Percentiles rank a stretch among this genome's conserved stretches.
phyloP scores from a whole-genome alignment of 2,888 invertebrate species.

The Pherbina coryleti region DNA sequence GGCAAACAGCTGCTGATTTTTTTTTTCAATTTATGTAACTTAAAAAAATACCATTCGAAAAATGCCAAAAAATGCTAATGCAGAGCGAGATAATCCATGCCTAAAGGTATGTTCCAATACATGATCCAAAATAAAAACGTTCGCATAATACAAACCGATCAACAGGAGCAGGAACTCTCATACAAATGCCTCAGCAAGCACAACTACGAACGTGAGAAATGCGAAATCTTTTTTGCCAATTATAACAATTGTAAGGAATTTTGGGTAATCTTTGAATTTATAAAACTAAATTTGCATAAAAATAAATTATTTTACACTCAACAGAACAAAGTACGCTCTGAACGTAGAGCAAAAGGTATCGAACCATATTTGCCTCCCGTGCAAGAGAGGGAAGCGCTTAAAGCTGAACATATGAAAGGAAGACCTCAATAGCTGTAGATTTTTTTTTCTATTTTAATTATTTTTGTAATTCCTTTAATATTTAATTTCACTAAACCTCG shows the following conservation, averaged over 20 bases:
- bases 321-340: conserved; percentile 74
- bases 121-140: background rate
- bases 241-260: conserved; percentile 84
- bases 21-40: background rate
- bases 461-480: background rate
- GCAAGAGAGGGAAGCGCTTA: conserved; percentile 78
- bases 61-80: conserved; percentile 64
- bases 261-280: conserved; percentile 75
- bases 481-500: too few species aligned
- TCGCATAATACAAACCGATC: conserved; percentile 29
- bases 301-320: background rate
- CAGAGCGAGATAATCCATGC: conserved; percentile 67
- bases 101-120: conserved; percentile 56
- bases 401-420: conserved; percentile 73
- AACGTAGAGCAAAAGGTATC: conserved; percentile 76
- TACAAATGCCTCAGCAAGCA: conserved; percentile 80
- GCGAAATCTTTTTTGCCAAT: conserved; percentile 79
- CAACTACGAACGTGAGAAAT: conserved; percentile 77
- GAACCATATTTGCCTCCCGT: conserved; percentile 77
- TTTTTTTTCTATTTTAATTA: background rate
- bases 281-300: background rate
- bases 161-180: conserved; percentile 80
- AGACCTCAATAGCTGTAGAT: conserved; percentile 51
- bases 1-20: background rate
- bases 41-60: background rate